Evolutionary conservation across 2,113 vertebrate genomes (phyloP).

Genomic region (Limanda limanda): DNA sequence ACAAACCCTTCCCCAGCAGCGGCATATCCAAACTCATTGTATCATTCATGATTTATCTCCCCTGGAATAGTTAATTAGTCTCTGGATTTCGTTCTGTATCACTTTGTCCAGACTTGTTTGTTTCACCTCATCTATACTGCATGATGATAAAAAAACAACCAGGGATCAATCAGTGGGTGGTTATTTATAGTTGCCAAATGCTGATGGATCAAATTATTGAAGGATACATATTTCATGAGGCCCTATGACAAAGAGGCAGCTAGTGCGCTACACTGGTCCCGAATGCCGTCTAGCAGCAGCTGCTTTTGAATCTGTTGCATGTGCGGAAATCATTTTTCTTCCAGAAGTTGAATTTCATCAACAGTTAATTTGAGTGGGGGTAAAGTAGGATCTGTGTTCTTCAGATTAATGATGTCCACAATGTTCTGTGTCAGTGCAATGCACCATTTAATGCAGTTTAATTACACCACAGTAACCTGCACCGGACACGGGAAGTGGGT

Average conservation of each 20-base stretch:
- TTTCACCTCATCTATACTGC: slow-evolving; percentile 68
- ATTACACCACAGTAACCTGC: slow-evolving; percentile 1
- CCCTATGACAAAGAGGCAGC: slow-evolving; percentile 35
- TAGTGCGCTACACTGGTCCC: neutral
- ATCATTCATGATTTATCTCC: slow-evolving; percentile 67
- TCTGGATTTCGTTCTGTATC: slow-evolving; percentile 56
- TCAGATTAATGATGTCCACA: too few relatives aligned
- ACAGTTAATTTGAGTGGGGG: neutral
- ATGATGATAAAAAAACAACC: slow-evolving; percentile 57
- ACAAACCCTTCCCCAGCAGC: neutral
- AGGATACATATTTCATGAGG: slow-evolving; percentile 67
- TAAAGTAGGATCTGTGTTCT: neutral
- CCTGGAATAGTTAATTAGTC: slow-evolving; percentile 73
- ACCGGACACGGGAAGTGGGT: neutral
- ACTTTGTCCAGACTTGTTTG: slow-evolving; percentile 49
- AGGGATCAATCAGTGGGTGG: slow-evolving; percentile 51
- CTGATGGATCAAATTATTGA: slow-evolving; percentile 59
- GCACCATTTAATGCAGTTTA: neutral
- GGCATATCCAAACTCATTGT: too few relatives aligned
- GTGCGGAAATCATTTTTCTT: neutral
- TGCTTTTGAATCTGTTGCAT: slow-evolving; percentile 15
- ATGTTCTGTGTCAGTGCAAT: too few relatives aligned
- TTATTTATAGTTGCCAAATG: slow-evolving; percentile 64
- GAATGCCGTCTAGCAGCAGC: slow-evolving; percentile 13
- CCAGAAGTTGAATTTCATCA: neutral